Evolutionary conservation across 2,797 vertebrate genomes (phyloP).

Genomic region (Orientallactaga sibirica): DNA sequence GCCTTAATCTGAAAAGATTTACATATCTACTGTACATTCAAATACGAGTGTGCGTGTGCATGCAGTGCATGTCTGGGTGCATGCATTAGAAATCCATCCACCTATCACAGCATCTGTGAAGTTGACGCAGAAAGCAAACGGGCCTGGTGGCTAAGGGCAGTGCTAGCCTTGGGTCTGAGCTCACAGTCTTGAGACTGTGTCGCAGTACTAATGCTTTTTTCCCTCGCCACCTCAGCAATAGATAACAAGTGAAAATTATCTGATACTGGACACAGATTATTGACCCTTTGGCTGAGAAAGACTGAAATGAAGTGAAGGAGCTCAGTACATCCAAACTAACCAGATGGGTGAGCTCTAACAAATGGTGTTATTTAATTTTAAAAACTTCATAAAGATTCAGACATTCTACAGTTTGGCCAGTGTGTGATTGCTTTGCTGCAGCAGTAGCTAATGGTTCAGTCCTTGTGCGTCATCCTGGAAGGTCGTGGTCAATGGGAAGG

Average conservation of each 20-base stretch:
- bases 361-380: neutral
- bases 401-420: neutral
- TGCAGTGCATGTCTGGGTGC: neutral
- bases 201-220: neutral
- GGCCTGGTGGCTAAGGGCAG: neutral
- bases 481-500: neutral
- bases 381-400: neutral
- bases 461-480: neutral
- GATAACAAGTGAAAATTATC: slow-evolving; percentile 11
- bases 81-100: neutral
- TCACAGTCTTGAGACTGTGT: neutral
- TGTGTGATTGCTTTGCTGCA: neutral
- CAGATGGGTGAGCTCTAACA: neutral
- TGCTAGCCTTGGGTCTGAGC: neutral
- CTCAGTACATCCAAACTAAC: neutral
- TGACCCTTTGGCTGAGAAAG: neutral
- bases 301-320: neutral
- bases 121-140: slow-evolving; percentile 9
- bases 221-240: neutral
- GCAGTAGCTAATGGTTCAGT: neutral
- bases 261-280: neutral
- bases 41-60: too few relatives aligned
- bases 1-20: slow-evolving; percentile 4
- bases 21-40: neutral
- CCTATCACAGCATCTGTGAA: neutral